phyloP scores from a whole-genome alignment of 2,113 vertebrate species.

The Odocoileus hemionus region DNA sequence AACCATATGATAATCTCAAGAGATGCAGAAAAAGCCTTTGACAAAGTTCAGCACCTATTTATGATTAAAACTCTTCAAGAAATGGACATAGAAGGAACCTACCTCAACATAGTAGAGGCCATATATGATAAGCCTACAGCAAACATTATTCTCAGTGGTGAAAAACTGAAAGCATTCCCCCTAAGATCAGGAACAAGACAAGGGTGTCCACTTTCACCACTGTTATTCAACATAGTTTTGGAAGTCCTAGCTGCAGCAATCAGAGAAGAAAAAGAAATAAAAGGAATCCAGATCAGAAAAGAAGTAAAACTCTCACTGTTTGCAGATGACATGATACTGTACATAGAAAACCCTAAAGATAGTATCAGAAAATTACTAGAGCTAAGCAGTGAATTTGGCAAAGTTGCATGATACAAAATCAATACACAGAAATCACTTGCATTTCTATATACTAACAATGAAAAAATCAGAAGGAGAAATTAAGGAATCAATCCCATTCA shows the following conservation, averaged over 20 bases:
- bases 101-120: not conserved
- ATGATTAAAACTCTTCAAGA: not conserved
- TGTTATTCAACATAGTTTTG: not conserved
- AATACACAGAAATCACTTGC: not conserved
- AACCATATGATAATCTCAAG: not conserved
- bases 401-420: not conserved
- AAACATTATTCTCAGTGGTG: not conserved
- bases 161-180: not conserved
- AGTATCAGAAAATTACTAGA: not conserved
- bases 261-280: not conserved
- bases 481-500: not conserved
- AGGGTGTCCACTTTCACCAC: not conserved
- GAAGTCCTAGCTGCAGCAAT: not conserved
- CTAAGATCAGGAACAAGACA: not conserved
- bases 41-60: not conserved
- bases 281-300: not conserved
- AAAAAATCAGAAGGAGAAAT: not conserved
- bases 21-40: not conserved
- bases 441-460: not conserved
- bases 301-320: not conserved
- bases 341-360: not conserved
- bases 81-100: not conserved
- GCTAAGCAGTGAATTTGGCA: not conserved
- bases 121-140: not conserved
- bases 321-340: not conserved